phyloP scores from a whole-genome alignment of 2,888 invertebrate genomes.

The Drosophila suboccidentalis region DNA sequence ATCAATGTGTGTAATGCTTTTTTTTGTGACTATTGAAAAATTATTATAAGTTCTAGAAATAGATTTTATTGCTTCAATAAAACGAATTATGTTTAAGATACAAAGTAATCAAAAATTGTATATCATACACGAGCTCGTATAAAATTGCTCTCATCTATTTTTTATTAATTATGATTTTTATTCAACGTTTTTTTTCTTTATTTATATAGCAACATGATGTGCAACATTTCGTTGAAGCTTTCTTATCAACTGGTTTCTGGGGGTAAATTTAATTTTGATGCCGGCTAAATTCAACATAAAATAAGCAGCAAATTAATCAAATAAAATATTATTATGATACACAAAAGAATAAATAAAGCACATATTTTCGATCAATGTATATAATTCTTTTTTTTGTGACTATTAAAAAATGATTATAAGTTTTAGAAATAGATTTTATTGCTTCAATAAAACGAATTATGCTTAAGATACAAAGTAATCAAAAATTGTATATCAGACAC shows the following conservation, averaged over 20 bases:
- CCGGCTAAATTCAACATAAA: not conserved
- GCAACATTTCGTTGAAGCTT: constrained; percentile 53
- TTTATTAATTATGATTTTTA: too few relatives aligned
- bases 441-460: constrained; percentile 12
- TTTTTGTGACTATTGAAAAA: constrained; percentile 3
- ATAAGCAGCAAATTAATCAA: not conserved
- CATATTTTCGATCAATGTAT: not conserved
- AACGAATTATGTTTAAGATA: constrained; percentile 18
- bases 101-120: constrained; percentile 30
- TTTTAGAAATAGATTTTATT: constrained; percentile 23
- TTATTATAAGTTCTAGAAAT: constrained; percentile 5
- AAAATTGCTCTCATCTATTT: too few relatives aligned
- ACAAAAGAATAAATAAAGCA: not conserved
- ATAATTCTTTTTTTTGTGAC: not conserved
- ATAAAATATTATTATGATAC: not conserved
- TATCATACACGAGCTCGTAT: too few relatives aligned
- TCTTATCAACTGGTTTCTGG: constrained; percentile 52
- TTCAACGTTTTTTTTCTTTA: too few relatives aligned
- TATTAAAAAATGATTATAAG: not conserved
- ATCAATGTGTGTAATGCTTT: not conserved
- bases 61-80: constrained; percentile 17
- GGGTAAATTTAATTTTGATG: not conserved
- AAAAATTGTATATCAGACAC: too few relatives aligned
- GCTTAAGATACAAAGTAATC: constrained; percentile 28
- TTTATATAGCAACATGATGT: constrained; percentile 15